phyloP scores from a whole-genome alignment of 2,113 vertebrate species.

The Stegostoma tigrinum region DNA sequence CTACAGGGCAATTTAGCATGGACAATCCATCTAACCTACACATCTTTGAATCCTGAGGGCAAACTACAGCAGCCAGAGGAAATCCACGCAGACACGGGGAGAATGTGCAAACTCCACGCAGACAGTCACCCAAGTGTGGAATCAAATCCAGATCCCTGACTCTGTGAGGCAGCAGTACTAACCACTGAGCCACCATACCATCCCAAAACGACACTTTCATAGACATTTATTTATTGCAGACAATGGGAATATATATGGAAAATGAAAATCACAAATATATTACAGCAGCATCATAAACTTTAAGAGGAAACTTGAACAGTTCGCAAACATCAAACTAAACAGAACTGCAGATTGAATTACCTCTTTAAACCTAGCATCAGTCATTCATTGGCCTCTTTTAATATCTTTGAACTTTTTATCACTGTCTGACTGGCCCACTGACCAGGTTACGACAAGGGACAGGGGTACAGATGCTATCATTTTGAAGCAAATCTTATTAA shows the following conservation, averaged over 20 bases:
- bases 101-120: too few species aligned
- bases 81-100: too few species aligned
- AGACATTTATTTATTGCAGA: not conserved
- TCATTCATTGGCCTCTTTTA: not conserved
- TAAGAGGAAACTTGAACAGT: not conserved
- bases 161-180: too few species aligned
- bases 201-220: not conserved
- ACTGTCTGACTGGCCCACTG: not conserved
- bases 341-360: not conserved
- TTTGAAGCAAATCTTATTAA: not conserved
- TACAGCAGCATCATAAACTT: not conserved
- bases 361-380: not conserved
- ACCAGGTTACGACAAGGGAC: not conserved
- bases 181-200: too few species aligned
- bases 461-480: not conserved
- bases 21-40: too few species aligned
- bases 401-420: not conserved
- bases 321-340: not conserved
- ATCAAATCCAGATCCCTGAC: too few species aligned
- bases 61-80: too few species aligned
- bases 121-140: too few species aligned
- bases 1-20: too few species aligned
- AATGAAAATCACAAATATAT: not conserved
- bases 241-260: not conserved
- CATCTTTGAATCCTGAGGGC: too few species aligned